Evolutionary conservation across 2,797 vertebrate genomes (phyloP).

Genomic region (Microchirus variegatus): DNA sequence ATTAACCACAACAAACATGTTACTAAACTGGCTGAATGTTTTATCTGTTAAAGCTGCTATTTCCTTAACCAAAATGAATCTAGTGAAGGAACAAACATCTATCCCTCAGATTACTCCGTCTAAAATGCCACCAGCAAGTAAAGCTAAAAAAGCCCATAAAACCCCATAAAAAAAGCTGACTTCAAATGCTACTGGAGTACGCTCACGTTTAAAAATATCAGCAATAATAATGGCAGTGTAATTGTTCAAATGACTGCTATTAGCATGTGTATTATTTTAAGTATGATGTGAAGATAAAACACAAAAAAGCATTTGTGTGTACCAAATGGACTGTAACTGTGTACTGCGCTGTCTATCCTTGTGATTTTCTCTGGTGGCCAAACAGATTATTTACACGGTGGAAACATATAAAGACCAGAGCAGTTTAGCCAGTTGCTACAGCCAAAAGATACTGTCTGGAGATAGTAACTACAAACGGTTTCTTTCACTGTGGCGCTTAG

Average conservation of each 20-base stretch:
- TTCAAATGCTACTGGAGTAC: constrained; percentile 52
- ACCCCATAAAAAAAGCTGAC: constrained; percentile 17
- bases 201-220: constrained; percentile 64
- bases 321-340: constrained; percentile 80
- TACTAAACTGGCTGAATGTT: neutral
- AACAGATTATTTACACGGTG: constrained; percentile 81
- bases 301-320: constrained; percentile 75
- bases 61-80: constrained; percentile 1
- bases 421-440: constrained; percentile 72
- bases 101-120: constrained; percentile 20
- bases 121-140: constrained; percentile 6
- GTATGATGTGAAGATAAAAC: constrained; percentile 65
- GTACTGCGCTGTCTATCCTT: constrained; percentile 66
- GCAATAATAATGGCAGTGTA: constrained; percentile 72
- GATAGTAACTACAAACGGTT: constrained; percentile 69
- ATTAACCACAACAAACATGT: constrained; percentile 13
- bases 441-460: constrained; percentile 82
- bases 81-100: neutral
- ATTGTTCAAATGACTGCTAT: constrained; percentile 74
- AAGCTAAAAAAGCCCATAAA: constrained; percentile 19
- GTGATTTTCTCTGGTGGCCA: constrained; percentile 73
- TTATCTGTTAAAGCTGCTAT: neutral
- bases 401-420: constrained; percentile 76
- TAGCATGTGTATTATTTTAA: constrained; percentile 73
- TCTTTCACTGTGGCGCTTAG: constrained; percentile 64